A percentile compares a stretch with the other conserved stretches of the same genome.
Conservation (phyloP, 2,888 invertebrate species). For the Antheraea yamamai region DNA sequence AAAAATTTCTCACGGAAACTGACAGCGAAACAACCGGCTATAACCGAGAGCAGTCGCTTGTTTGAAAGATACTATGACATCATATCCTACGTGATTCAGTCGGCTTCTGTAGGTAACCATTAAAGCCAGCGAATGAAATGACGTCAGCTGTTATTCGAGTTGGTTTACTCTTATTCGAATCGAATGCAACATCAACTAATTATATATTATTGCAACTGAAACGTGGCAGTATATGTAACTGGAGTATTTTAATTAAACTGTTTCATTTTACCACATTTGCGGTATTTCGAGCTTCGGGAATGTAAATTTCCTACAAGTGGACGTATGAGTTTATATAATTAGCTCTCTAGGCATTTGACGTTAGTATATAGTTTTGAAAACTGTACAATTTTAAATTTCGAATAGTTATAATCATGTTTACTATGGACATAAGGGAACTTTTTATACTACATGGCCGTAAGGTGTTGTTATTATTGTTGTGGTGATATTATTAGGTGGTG, state of each 20-base stretch:
- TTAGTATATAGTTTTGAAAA: background rate
- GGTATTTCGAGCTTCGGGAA: background rate
- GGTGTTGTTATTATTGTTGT: too few species aligned
- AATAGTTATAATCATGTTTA: too few species aligned
- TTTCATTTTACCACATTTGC: background rate
- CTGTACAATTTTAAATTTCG: background rate
- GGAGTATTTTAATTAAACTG: background rate
- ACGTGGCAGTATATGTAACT: background rate
- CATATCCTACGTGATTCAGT: constrained; percentile 41
- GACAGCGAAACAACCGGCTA: constrained; percentile 44
- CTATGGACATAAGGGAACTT: too few species aligned
- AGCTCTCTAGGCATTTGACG: background rate
- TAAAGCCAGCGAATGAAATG: constrained; percentile 66
- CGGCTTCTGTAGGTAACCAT: constrained; percentile 44
- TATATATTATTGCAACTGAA: background rate
- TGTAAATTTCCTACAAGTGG: background rate
- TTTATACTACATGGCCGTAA: too few species aligned
- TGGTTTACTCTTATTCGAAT: background rate
- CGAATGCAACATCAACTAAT: background rate
- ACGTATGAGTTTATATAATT: background rate
- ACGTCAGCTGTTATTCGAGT: constrained; percentile 52
- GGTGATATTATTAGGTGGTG: too few species aligned
- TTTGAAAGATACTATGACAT: constrained; percentile 18
- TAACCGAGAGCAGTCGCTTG: constrained; percentile 32
- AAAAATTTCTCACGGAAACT: constrained; percentile 52